These are phyloP conservation scores for Heterodera filipjevi DNA, from an alignment of 2,888 invertebrate genomes.

Conservation along the genomic window DNA sequence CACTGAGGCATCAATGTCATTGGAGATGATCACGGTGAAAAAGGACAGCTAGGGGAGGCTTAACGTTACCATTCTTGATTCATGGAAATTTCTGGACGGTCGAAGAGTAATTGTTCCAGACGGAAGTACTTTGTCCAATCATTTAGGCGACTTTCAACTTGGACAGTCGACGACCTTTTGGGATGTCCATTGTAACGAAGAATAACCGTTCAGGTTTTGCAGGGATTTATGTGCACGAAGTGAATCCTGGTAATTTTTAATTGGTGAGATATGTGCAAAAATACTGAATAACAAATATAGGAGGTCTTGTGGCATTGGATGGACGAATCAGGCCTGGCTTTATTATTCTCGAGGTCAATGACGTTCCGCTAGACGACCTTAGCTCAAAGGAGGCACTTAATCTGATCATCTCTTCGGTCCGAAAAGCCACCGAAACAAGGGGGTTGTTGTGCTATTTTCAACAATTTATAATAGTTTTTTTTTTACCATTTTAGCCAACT, in stretches of 20 bases:
- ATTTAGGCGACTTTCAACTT: slow-evolving; percentile 40
- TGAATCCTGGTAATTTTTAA: slow-evolving; percentile 33
- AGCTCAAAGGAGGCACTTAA: slow-evolving; percentile 33
- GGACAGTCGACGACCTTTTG: slow-evolving; percentile 31
- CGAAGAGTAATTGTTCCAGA: too few relatives aligned
- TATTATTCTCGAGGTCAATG: slow-evolving; percentile 45
- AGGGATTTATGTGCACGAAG: slow-evolving; percentile 37
- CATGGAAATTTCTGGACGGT: too few relatives aligned
- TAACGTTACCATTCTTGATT: too few relatives aligned
- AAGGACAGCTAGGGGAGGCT: neutral
- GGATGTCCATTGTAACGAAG: slow-evolving; percentile 38
- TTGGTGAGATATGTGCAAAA: neutral
- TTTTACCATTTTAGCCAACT: slow-evolving; percentile 36
- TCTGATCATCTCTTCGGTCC: slow-evolving; percentile 33
- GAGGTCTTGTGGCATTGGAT: slow-evolving; percentile 42
- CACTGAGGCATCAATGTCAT: slow-evolving; percentile 40
- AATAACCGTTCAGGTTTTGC: slow-evolving; percentile 1
- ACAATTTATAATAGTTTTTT: too few relatives aligned
- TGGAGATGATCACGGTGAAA: slow-evolving; percentile 43
- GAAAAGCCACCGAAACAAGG: slow-evolving; percentile 24
- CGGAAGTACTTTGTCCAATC: neutral
- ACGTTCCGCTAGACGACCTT: slow-evolving; percentile 32
- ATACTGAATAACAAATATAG: slow-evolving; percentile 16
- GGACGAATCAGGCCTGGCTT: slow-evolving; percentile 40
- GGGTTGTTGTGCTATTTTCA: slow-evolving; percentile 27